Evolutionary conservation across 2,888 invertebrate species (phyloP).

Genomic region (Crocallis elinguaria): DNA sequence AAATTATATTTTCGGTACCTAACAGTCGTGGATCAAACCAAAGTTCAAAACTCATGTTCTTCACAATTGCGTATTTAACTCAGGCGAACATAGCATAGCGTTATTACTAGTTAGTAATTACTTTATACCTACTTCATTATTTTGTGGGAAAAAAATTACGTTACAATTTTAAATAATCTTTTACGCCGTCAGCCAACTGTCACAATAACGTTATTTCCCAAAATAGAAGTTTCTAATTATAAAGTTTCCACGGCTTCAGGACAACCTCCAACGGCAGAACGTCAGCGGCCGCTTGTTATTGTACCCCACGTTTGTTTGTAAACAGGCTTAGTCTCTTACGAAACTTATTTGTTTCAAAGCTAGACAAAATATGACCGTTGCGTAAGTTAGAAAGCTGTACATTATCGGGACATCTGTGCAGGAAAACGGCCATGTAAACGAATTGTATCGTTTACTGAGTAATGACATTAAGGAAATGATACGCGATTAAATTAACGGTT

Average conservation of each 20-base stretch:
- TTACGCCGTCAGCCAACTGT: no score
- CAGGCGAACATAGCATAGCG: no score
- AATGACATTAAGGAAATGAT: slow-evolving; percentile 16
- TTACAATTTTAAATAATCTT: no score
- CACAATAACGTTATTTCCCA: not conserved
- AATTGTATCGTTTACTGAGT: slow-evolving; percentile 20
- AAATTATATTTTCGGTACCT: no score
- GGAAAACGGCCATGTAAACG: slow-evolving; percentile 32
- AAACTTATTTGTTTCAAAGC: slow-evolving; percentile 58
- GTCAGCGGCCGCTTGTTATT: slow-evolving; percentile 30
- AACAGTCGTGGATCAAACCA: no score
- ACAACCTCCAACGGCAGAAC: slow-evolving; percentile 27
- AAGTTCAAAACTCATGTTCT: no score
- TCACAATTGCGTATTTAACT: no score
- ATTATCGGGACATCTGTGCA: slow-evolving; percentile 28
- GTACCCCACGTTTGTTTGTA: slow-evolving; percentile 39
- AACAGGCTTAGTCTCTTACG: slow-evolving; percentile 51
- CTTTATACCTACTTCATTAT: no score
- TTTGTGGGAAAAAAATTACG: no score
- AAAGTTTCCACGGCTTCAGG: slow-evolving; percentile 6
- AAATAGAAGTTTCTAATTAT: slow-evolving; percentile 1
- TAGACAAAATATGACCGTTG: slow-evolving; percentile 58
- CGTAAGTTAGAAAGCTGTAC: slow-evolving; percentile 62
- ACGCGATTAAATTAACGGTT: slow-evolving; percentile 2
- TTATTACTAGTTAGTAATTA: no score